These are phyloP conservation scores for Gymnoscopelus braueri DNA, from an alignment of 2,797 vertebrate genomes.

Conservation along the genomic window DNA sequence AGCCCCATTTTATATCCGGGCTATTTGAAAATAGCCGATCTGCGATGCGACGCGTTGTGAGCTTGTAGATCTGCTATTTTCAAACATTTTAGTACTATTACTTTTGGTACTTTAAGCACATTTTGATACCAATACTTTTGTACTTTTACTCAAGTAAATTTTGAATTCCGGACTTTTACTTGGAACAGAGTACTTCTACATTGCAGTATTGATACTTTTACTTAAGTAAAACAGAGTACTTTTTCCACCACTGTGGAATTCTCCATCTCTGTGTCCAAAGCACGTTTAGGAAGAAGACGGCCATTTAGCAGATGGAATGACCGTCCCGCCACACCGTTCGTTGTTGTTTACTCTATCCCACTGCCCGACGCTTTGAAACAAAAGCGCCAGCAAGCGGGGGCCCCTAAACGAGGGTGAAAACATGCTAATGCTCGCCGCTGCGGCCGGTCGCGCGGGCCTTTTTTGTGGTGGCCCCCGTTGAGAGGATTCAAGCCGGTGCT, in stretches of 20 bases:
- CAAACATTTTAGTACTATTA: no score
- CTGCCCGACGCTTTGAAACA: conserved; percentile 33
- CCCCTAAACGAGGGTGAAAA: conserved; percentile 40
- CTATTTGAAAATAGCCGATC: no score
- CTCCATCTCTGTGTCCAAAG: background rate
- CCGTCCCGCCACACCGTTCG: conserved; percentile 16
- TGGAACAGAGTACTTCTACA: no score
- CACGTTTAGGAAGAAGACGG: background rate
- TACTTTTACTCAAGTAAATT: no score
- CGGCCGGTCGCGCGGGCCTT: conserved; percentile 40
- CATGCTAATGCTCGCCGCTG: conserved; percentile 27
- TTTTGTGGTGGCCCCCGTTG: conserved; percentile 30
- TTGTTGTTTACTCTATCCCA: conserved; percentile 44
- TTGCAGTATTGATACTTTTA: no score
- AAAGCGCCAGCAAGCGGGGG: conserved; percentile 40
- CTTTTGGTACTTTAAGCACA: no score
- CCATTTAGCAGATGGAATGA: conserved; percentile 24
- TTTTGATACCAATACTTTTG: no score
- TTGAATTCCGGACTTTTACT: no score
- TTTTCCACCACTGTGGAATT: background rate
- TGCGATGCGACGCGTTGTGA: no score
- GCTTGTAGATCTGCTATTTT: no score
- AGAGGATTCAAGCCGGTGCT: conserved; percentile 31
- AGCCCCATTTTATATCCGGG: no score
- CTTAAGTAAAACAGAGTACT: no score